Conservation (phyloP, 2,113 vertebrate genomes). For the Channa maculata region DNA sequence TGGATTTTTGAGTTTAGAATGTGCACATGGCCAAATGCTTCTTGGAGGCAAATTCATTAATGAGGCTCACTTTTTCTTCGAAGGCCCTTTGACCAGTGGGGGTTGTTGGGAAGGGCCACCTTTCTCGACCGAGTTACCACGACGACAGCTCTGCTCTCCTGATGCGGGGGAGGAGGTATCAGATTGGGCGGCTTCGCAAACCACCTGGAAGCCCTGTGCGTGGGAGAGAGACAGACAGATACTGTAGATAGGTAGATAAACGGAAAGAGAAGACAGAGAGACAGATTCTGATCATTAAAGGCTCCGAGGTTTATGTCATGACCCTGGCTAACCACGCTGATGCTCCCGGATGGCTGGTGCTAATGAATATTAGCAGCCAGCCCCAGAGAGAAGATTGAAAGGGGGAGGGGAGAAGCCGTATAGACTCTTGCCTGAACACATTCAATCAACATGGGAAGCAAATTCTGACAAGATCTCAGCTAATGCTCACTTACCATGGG, state of each 20-base stretch:
- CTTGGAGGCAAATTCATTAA: not conserved
- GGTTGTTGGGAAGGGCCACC: constrained; percentile 90
- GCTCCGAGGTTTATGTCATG: constrained; percentile 20
- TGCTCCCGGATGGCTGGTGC: constrained; percentile 42
- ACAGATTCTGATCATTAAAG: constrained; percentile 45
- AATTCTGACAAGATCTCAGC: constrained; percentile 21
- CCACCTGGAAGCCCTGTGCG: constrained; percentile 91
- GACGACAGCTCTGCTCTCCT: constrained; percentile 90
- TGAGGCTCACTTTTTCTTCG: constrained; percentile 90
- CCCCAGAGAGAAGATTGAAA: constrained; percentile 2
- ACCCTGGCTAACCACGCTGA: constrained; percentile 45
- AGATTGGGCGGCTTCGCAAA: constrained; percentile 89
- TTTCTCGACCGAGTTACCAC: constrained; percentile 94
- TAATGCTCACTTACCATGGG: constrained; percentile 72
- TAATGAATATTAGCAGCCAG: constrained; percentile 67
- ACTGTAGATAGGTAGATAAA: not conserved
- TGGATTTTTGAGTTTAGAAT: not conserved
- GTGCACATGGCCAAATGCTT: not conserved
- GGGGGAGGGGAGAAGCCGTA: constrained; percentile 26
- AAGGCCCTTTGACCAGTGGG: constrained; percentile 84
- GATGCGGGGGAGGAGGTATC: constrained; percentile 86
- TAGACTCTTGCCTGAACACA: constrained; percentile 26
- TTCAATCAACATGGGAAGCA: constrained; percentile 40
- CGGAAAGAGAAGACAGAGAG: not conserved
- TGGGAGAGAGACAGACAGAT: constrained; percentile 43